phyloP scores from a whole-genome alignment of 2,113 vertebrate genomes.

The Callocephalon fimbriatum region DNA sequence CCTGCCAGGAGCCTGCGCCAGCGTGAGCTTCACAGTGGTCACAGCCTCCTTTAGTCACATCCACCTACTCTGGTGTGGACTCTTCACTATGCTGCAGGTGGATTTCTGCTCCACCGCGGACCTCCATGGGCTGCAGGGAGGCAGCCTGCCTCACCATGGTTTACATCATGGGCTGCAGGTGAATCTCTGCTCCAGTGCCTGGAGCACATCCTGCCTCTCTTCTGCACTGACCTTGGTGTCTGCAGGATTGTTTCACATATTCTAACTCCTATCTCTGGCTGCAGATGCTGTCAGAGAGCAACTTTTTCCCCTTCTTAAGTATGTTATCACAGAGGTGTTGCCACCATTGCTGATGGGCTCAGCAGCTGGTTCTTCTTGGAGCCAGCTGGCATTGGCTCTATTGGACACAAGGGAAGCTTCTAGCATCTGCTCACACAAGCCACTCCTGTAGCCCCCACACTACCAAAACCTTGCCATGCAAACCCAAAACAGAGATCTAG shows the following conservation, averaged over 20 bases:
- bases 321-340: no score
- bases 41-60: not conserved
- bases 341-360: accelerated
- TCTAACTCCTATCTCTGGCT: not conserved
- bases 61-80: not conserved
- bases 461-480: not conserved
- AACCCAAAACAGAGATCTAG: not conserved
- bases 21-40: not conserved
- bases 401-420: not conserved
- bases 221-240: not conserved
- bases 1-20: not conserved
- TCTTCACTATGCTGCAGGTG: not conserved
- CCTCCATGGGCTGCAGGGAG: accelerated
- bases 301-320: not conserved
- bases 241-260: not conserved
- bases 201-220: not conserved
- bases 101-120: not conserved
- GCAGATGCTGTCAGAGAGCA: not conserved
- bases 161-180: no score
- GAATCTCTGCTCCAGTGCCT: accelerated
- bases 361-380: not conserved
- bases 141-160: not conserved
- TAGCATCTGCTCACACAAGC: not conserved
- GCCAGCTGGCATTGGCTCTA: not conserved
- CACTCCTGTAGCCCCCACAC: not conserved